Conservation (phyloP, 2,797 vertebrate genomes). For the Rhinophrynus dorsalis region DNA sequence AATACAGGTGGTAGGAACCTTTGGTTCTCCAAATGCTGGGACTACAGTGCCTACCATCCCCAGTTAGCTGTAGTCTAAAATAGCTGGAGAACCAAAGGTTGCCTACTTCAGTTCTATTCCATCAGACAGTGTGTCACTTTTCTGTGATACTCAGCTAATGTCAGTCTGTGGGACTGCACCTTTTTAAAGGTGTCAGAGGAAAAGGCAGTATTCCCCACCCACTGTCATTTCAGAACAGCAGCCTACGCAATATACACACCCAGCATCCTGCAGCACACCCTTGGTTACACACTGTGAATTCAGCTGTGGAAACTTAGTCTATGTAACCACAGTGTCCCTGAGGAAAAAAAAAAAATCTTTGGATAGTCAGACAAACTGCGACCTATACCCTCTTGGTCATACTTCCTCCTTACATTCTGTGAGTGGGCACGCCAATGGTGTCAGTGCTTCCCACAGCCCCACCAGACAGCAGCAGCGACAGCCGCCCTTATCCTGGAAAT, state of each 20-base stretch:
- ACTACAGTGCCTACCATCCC: too few species aligned
- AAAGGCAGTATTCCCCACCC: constrained; percentile 63
- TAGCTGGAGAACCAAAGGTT: too few species aligned
- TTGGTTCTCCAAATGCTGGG: too few species aligned
- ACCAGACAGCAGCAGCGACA: constrained; percentile 56
- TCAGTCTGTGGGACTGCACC: constrained; percentile 44
- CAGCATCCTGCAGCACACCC: constrained; percentile 63
- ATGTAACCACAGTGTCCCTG: constrained; percentile 56
- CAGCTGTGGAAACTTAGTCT: constrained; percentile 68
- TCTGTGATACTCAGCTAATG: neutral
- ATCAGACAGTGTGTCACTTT: neutral
- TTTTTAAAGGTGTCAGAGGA: constrained; percentile 75
- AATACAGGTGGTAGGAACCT: too few species aligned
- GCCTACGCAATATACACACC: constrained; percentile 63
- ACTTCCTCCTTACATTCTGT: constrained; percentile 68
- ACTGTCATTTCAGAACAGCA: constrained; percentile 59
- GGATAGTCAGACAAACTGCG: constrained; percentile 56
- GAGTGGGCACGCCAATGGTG: constrained; percentile 67
- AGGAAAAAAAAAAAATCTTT: constrained; percentile 56
- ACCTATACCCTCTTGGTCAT: constrained; percentile 62
- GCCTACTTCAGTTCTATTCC: too few species aligned
- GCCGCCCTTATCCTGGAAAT: constrained; percentile 78
- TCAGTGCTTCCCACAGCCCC: constrained; percentile 62
- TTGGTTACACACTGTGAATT: constrained; percentile 41
- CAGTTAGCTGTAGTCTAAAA: too few species aligned